Conservation (phyloP, 2,113 vertebrate genomes). For the Paralichthys olivaceus region DNA sequence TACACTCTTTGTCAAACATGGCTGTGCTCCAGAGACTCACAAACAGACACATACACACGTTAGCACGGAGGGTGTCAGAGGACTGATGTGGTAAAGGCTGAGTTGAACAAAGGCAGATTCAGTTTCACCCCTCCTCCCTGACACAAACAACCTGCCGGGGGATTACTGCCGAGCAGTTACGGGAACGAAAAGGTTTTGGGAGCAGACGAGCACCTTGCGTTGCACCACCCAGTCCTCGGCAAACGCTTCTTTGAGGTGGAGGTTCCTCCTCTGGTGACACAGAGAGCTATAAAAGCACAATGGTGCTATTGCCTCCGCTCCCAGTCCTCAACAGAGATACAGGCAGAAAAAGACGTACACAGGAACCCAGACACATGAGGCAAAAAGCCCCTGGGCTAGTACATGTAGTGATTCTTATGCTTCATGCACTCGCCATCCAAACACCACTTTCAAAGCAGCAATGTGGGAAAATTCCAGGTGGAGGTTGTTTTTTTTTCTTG, state of each 20-base stretch:
- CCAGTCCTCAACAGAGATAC: background rate
- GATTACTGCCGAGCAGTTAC: constrained; percentile 73
- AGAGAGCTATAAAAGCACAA: background rate
- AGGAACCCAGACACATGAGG: background rate
- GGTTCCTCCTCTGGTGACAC: constrained; percentile 16
- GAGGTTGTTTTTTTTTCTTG: background rate
- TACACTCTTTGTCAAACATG: background rate
- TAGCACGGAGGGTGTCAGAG: constrained; percentile 64
- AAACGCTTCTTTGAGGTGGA: constrained; percentile 37
- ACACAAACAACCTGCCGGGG: constrained; percentile 58
- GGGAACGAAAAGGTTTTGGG: constrained; percentile 53
- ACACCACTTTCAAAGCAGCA: constrained; percentile 3
- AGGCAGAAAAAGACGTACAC: background rate
- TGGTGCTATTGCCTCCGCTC: background rate
- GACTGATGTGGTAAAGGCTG: constrained; percentile 61
- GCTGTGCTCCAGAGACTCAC: constrained; percentile 18
- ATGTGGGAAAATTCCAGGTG: constrained; percentile 9
- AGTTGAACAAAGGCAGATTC: constrained; percentile 73
- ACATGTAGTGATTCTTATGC: background rate
- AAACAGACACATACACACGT: constrained; percentile 34
- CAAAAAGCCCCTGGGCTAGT: no score
- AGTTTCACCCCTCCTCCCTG: constrained; percentile 53
- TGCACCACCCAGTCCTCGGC: constrained; percentile 40
- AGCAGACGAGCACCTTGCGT: constrained; percentile 49
- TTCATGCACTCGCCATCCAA: background rate